Conservation (phyloP, 2,888 invertebrate species). For the Drosophila tanythrix region DNA sequence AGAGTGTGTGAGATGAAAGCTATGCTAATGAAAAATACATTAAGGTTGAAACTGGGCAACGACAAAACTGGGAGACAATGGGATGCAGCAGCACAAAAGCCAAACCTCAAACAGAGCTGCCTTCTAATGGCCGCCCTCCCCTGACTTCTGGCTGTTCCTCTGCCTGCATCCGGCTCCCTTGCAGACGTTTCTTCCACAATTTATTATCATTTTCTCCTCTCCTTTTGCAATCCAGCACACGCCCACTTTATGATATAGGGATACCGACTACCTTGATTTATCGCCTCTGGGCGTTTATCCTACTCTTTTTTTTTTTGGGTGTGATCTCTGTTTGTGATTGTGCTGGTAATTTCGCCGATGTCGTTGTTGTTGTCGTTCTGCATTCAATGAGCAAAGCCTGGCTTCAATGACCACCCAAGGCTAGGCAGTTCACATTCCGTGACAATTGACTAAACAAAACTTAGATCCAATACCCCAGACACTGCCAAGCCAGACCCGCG, state of each 20-base stretch:
- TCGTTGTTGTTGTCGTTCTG: neutral
- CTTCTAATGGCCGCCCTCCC: constrained; percentile 37
- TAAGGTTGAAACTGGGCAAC: constrained; percentile 36
- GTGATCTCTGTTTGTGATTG: constrained; percentile 3
- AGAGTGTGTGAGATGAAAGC: neutral
- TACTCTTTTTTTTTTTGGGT: neutral
- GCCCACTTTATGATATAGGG: constrained; percentile 48
- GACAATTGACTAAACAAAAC: constrained; percentile 58
- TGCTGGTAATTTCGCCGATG: neutral
- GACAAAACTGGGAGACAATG: constrained; percentile 40
- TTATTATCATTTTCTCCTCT: neutral
- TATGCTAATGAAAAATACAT: constrained; percentile 68
- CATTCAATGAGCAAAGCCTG: neutral
- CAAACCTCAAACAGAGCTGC: constrained; percentile 68
- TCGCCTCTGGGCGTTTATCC: constrained; percentile 31
- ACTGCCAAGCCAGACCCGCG: neutral
- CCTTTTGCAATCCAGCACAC: constrained; percentile 26
- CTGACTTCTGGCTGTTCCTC: constrained; percentile 8
- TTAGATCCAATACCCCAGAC: constrained; percentile 5
- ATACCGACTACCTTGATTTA: constrained; percentile 51
- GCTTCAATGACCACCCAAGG: constrained; percentile 4
- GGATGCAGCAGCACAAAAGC: constrained; percentile 56
- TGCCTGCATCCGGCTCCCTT: constrained; percentile 33
- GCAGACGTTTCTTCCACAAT: constrained; percentile 20
- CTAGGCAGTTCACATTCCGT: constrained; percentile 24